Evolutionary conservation across 2,888 invertebrate species (phyloP).

Genomic region (Rotaria magnacalcarata): DNA sequence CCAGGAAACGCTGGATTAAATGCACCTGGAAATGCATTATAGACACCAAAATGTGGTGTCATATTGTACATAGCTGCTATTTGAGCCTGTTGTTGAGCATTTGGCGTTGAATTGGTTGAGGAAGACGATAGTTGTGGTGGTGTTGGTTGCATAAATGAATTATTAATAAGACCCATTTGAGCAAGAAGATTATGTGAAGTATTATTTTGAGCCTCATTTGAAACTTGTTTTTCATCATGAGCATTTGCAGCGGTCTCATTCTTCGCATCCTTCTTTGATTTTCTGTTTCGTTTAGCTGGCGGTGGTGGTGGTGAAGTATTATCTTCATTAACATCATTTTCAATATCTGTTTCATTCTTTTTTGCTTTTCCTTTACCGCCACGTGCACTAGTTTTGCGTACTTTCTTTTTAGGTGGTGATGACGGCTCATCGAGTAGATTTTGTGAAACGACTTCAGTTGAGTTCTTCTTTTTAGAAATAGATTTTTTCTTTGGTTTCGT

Average conservation of each 20-base stretch:
- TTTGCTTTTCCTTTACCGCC: background rate
- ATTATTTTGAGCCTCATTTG: background rate
- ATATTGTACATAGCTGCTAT: slow-evolving; percentile 5
- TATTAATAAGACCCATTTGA: slow-evolving; percentile 1
- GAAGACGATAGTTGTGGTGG: background rate
- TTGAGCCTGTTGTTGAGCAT: slow-evolving; percentile 23
- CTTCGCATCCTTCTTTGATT: background rate
- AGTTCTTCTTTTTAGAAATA: background rate
- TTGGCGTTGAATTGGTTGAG: background rate
- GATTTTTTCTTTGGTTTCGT: slow-evolving; percentile 2
- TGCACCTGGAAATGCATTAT: background rate
- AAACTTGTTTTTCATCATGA: background rate
- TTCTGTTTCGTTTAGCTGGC: background rate
- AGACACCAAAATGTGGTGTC: background rate
- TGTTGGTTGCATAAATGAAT: background rate
- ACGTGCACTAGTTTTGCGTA: background rate
- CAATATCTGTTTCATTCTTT: background rate
- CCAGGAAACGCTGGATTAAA: slow-evolving; percentile 21
- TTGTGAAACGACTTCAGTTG: background rate
- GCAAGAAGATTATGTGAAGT: background rate
- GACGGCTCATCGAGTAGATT: background rate
- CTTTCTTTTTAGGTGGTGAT: slow-evolving; percentile 1
- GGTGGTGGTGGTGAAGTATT: background rate
- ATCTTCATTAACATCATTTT: background rate
- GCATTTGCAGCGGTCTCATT: background rate